phyloP scores from a whole-genome alignment of 2,797 vertebrate species.

The Clarias fuscus region DNA sequence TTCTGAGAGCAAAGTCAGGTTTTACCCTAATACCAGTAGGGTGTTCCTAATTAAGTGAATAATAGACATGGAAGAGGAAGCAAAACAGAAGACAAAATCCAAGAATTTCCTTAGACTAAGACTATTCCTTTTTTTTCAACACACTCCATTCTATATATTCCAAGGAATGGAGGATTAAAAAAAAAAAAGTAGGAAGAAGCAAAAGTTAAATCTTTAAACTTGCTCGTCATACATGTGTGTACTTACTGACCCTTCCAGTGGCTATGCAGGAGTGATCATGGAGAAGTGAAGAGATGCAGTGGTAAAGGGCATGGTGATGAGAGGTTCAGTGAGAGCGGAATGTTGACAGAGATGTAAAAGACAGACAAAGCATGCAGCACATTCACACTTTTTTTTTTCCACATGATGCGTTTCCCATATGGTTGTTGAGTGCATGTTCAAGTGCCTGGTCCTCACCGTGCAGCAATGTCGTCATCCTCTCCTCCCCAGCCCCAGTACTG shows the following conservation, averaged over 20 bases:
- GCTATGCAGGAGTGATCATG: slow-evolving; percentile 49
- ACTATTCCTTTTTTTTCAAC: slow-evolving; percentile 17
- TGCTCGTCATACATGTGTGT: slow-evolving; percentile 50
- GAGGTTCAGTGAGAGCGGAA: slow-evolving; percentile 46
- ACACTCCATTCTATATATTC: slow-evolving; percentile 2
- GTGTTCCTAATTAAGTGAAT: slow-evolving; percentile 15
- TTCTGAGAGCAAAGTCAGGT: slow-evolving; percentile 8
- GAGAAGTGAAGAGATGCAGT: slow-evolving; percentile 67
- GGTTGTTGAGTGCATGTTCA: background rate
- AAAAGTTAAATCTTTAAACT: slow-evolving; percentile 56
- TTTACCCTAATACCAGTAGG: background rate
- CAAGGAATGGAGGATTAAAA: background rate
- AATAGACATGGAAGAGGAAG: slow-evolving; percentile 54
- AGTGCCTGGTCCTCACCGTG: slow-evolving; percentile 77
- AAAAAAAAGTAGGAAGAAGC: background rate
- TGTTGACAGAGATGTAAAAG: slow-evolving; percentile 40
- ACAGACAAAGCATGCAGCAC: slow-evolving; percentile 42
- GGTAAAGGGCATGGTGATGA: slow-evolving; percentile 59
- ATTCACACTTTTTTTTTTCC: slow-evolving; percentile 23
- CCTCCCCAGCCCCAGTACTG: slow-evolving; percentile 98
- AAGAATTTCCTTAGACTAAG: background rate
- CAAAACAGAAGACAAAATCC: slow-evolving; percentile 51
- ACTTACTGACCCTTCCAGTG: slow-evolving; percentile 70
- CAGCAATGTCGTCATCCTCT: slow-evolving; percentile 93
- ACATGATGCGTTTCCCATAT: slow-evolving; percentile 27